A percentile compares a stretch with the other conserved stretches of the same genome.
These are phyloP conservation scores for Zygothrica quintamaculata DNA, from an alignment of 2,888 invertebrate genomes.

Conservation along the genomic window DNA sequence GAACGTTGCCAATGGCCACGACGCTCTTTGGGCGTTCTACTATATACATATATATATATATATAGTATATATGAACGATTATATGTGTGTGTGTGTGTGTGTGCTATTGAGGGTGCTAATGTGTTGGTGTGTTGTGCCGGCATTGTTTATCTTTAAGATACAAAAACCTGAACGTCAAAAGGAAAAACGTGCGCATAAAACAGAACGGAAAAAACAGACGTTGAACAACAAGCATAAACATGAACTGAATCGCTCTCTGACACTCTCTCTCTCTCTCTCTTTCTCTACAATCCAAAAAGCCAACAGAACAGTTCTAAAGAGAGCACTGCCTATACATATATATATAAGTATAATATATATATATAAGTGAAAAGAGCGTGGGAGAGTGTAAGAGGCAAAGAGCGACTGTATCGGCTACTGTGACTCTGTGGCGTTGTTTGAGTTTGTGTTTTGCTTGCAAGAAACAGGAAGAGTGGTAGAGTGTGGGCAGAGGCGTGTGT, in stretches of 20 bases:
- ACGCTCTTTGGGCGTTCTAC: conserved; percentile 28
- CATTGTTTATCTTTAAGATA: conserved; percentile 79
- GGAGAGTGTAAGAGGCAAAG: conserved; percentile 9
- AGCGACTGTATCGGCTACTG: conserved; percentile 13
- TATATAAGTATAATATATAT: no score
- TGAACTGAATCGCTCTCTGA: background rate
- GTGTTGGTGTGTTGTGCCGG: conserved; percentile 69
- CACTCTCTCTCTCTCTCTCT: no score
- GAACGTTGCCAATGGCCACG: conserved; percentile 57
- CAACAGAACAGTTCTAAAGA: conserved; percentile 38
- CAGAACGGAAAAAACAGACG: conserved; percentile 36
- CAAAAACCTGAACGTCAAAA: conserved; percentile 56
- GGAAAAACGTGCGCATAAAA: conserved; percentile 74
- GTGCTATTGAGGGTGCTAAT: conserved; percentile 8
- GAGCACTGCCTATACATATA: background rate
- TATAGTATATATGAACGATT: no score
- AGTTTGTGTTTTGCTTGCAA: conserved; percentile 20
- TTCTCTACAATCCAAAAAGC: conserved; percentile 12
- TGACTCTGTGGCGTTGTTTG: conserved; percentile 21
- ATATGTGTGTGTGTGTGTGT: no score
- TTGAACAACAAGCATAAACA: conserved; percentile 28
- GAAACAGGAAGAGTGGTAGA: no score
- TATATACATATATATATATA: no score
- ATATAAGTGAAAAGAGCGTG: conserved; percentile 12
- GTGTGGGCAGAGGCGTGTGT: conserved; percentile 8